Evolutionary conservation across 2,888 invertebrate genomes (phyloP).

Genomic region (Drosophila anomelani): DNA sequence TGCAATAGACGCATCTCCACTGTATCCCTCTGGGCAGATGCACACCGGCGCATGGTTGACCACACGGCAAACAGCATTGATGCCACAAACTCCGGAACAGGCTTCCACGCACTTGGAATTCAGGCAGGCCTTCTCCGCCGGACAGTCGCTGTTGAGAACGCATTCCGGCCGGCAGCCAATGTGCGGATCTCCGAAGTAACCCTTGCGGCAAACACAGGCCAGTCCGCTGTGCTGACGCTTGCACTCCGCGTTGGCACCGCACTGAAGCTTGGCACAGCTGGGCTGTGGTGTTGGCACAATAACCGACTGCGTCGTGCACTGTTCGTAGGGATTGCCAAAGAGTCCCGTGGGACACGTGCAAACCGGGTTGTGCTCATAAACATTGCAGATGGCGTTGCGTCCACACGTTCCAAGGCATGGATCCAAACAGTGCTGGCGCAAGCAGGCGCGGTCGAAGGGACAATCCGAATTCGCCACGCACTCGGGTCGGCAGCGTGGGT

Average conservation of each 20-base stretch:
- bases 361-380: slow-evolving; percentile 90
- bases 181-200: slow-evolving; percentile 92
- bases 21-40: slow-evolving; percentile 89
- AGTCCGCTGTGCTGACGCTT: slow-evolving; percentile 88
- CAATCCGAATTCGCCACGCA: slow-evolving; percentile 93
- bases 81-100: slow-evolving; percentile 91
- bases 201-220: slow-evolving; percentile 89
- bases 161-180: slow-evolving; percentile 92
- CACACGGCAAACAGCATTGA: slow-evolving; percentile 89
- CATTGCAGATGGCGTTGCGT: slow-evolving; percentile 89
- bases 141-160: slow-evolving; percentile 92
- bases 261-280: slow-evolving; percentile 89
- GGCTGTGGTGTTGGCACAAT: slow-evolving; percentile 77
- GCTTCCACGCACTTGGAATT: slow-evolving; percentile 92
- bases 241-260: slow-evolving; percentile 91
- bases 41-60: slow-evolving; percentile 92
- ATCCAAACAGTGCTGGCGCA: slow-evolving; percentile 90
- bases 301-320: slow-evolving; percentile 87
- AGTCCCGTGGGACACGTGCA: slow-evolving; percentile 89
- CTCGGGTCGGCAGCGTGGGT: slow-evolving; percentile 92
- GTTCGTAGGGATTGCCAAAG: slow-evolving; percentile 91
- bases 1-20: slow-evolving; percentile 91
- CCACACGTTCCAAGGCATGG: slow-evolving; percentile 93
- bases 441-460: slow-evolving; percentile 90
- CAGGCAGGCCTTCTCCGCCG: slow-evolving; percentile 89